phyloP scores from a whole-genome alignment of 2,888 invertebrate genomes.

The Euclidia mi region DNA sequence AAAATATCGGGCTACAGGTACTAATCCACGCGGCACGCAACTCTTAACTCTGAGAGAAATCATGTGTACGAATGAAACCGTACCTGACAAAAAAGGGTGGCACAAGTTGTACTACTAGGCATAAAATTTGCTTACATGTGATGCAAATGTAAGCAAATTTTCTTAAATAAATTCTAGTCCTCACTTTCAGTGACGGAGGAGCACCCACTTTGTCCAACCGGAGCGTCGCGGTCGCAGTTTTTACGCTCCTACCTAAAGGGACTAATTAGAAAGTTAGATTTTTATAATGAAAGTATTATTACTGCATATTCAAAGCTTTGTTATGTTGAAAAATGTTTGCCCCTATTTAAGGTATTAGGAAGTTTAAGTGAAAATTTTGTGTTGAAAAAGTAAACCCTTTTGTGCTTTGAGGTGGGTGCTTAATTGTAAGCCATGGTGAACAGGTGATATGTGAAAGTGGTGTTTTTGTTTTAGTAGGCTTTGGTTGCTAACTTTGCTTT shows the following conservation, averaged over 20 bases:
- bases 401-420: conserved; percentile 12
- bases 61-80: no score
- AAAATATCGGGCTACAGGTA: no score
- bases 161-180: conserved; percentile 30
- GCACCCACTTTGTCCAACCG: conserved; percentile 66
- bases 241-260: no score
- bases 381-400: conserved; percentile 18
- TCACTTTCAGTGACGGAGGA: conserved; percentile 38
- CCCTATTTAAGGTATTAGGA: conserved; percentile 49
- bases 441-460: no score
- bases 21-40: no score
- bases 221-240: conserved; percentile 60
- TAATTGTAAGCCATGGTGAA: conserved; percentile 15
- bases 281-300: conserved; percentile 66
- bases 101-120: no score
- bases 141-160: no score
- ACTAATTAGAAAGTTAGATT: conserved; percentile 80
- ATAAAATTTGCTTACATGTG: no score
- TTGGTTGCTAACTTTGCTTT: no score
- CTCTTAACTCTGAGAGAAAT: no score
- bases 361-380: conserved; percentile 34
- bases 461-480: no score
- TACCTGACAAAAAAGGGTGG: no score
- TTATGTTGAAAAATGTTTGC: conserved; percentile 48
- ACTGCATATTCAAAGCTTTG: conserved; percentile 53